phyloP scores from a whole-genome alignment of 2,797 vertebrate genomes.

The Prionace glauca region DNA sequence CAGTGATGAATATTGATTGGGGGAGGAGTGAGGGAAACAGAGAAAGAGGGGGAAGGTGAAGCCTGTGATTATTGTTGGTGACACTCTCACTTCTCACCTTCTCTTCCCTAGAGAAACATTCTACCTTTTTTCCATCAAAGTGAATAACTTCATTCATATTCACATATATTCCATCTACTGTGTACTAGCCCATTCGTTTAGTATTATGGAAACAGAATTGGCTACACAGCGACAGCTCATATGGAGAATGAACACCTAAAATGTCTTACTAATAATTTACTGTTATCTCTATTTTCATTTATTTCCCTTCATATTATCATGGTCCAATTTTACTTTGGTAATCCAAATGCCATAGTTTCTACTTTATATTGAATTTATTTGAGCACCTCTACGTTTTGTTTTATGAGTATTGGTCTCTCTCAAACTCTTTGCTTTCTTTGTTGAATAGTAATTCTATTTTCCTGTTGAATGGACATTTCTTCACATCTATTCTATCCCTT shows the following conservation, averaged over 20 bases:
- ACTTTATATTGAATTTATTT: neutral
- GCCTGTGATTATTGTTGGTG: too few relatives aligned
- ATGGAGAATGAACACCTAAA: neutral
- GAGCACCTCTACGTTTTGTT: neutral
- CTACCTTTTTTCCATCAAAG: too few relatives aligned
- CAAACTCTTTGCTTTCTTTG: neutral
- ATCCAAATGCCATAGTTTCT: neutral
- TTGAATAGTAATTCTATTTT: neutral
- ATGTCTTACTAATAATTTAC: neutral
- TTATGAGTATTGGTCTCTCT: neutral
- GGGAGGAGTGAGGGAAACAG: too few relatives aligned
- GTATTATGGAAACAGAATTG: neutral
- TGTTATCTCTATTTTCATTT: neutral
- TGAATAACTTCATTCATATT: too few relatives aligned
- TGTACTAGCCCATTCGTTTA: too few relatives aligned
- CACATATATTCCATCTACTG: too few relatives aligned
- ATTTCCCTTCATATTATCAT: neutral
- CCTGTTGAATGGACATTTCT: neutral
- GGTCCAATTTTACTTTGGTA: neutral
- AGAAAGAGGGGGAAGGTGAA: too few relatives aligned
- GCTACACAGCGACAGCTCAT: neutral
- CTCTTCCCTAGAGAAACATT: too few relatives aligned
- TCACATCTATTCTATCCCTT: neutral
- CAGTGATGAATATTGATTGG: too few relatives aligned
- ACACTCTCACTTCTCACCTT: too few relatives aligned